Conservation (phyloP, 2,888 invertebrate genomes). For the Macrosoma leucophasiata region DNA sequence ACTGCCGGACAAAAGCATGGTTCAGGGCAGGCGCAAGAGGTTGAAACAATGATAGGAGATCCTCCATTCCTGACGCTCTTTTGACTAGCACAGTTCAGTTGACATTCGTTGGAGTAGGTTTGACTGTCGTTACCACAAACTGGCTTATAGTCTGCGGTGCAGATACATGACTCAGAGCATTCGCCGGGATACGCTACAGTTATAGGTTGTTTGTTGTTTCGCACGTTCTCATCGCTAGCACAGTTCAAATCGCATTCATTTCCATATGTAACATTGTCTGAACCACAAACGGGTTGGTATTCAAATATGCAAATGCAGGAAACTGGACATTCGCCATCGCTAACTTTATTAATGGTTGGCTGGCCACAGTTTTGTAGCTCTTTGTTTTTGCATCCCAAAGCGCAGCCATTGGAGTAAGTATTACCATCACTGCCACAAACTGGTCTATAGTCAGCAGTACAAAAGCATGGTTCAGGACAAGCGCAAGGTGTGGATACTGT, state of each 20-base stretch:
- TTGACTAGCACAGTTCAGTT: slow-evolving; percentile 29
- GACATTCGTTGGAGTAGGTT: slow-evolving; percentile 35
- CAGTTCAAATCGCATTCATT: slow-evolving; percentile 22
- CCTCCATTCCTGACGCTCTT: slow-evolving; percentile 19
- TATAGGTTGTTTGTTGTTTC: slow-evolving; percentile 4
- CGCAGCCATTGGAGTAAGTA: slow-evolving; percentile 73
- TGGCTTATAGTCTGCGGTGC: slow-evolving; percentile 24
- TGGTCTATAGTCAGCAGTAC: slow-evolving; percentile 20
- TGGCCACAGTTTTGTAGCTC: slow-evolving; percentile 8
- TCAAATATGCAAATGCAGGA: slow-evolving; percentile 18
- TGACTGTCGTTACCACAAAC: slow-evolving; percentile 33
- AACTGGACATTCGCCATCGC: slow-evolving; percentile 14
- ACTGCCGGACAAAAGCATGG: no score
- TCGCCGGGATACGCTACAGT: slow-evolving; percentile 9
- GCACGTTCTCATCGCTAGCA: slow-evolving; percentile 12
- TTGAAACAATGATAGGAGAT: no score
- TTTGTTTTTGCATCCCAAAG: slow-evolving; percentile 23
- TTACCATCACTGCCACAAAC: slow-evolving; percentile 38
- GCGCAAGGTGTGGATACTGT: slow-evolving; percentile 18
- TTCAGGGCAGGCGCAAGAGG: no score
- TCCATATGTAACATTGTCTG: slow-evolving; percentile 23
- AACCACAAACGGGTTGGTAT: slow-evolving; percentile 27
- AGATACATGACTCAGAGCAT: slow-evolving; percentile 22
- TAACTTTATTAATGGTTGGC: slow-evolving; percentile 1
- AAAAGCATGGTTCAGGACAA: slow-evolving; percentile 14